Evolutionary conservation across 2,888 invertebrate genomes (phyloP).

Genomic region (Watsonalla binaria): DNA sequence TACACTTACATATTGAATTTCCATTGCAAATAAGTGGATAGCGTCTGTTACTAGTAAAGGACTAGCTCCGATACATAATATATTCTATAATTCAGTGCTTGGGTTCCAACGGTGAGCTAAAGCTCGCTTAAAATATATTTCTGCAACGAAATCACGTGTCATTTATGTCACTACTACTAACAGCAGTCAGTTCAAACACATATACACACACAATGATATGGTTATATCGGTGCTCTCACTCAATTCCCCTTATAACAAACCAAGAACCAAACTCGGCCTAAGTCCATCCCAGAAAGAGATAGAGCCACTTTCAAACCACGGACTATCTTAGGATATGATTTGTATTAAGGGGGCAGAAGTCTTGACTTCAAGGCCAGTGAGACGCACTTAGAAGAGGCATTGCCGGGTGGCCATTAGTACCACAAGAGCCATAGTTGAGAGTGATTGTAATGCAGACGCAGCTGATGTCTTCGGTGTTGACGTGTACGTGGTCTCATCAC

Average conservation of each 20-base stretch:
- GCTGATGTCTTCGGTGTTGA: constrained; percentile 47
- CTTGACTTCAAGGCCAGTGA: constrained; percentile 15
- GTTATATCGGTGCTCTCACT: constrained; percentile 31
- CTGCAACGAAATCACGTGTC: constrained; percentile 27
- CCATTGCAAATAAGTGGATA: constrained; percentile 17
- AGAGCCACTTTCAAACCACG: too few species aligned
- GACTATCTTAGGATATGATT: too few species aligned
- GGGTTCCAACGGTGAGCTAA: neutral
- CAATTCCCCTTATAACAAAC: neutral
- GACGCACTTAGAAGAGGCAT: constrained; percentile 33
- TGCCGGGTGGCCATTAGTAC: constrained; percentile 23
- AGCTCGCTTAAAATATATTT: constrained; percentile 6
- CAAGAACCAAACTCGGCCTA: too few species aligned
- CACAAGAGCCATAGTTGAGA: constrained; percentile 25
- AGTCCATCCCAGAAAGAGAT: too few species aligned
- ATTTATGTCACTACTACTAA: constrained; percentile 38
- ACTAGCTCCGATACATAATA: constrained; percentile 39
- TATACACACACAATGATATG: constrained; percentile 43
- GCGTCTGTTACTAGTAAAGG: constrained; percentile 32
- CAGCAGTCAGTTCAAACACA: constrained; percentile 26
- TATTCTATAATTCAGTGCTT: constrained; percentile 7
- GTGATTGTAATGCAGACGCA: constrained; percentile 26
- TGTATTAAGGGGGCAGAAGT: neutral
- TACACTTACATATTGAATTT: neutral
- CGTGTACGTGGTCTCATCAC: constrained; percentile 43